Evolutionary conservation across 2,797 vertebrate species (phyloP), one percentile per base, ranked within the genome.

Genomic region (Cynodonichthys magdalenae): DNA sequence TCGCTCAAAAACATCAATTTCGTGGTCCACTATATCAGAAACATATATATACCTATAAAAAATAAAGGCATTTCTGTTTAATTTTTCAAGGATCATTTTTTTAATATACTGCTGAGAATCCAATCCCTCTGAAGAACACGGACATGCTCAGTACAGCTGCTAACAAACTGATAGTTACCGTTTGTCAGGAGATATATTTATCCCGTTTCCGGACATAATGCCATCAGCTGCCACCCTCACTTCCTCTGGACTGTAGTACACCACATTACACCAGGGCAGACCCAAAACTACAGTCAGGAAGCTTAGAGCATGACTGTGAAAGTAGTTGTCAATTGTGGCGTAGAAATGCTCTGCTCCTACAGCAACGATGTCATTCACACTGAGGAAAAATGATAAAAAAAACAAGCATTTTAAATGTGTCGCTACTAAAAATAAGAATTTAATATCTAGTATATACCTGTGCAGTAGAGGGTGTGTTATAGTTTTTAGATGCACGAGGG

Each of bases 291-390:
- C 0, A 0, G 15, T 9, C 64, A 95, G 63, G 49, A 57, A 0
- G 0, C 60, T 1, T 28, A 84, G 66, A 0, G 1, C 19, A 0
- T 53, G 19, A 9, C 63, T 87, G 0, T 14, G 61, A 72, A 93
- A 94, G 83, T 91, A 95, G 53, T 74, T 90, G 69, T 97, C 93
- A 28, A 96, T 96, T 62, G 95, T 96, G 72, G 94, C 96, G 42
- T 96, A 98, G 83, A 99, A 98, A 69, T 92, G 93, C 24, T 98
- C 95, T 7, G 89, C 86, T 63, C 95, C 94, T 0, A 97, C 51
- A 56, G 95, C 95, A 55, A 97, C 89, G 39, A 98, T 73, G 70
- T 98, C 94, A 75, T 99, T 98, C 63, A 96, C 90, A 51, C 97
- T 98, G 70, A 47, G 6, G 24, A 42, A 28, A 11, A 8, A 29